Evolutionary conservation across 2,797 vertebrate species (phyloP).

Genomic region (Taeniopygia guttata): DNA sequence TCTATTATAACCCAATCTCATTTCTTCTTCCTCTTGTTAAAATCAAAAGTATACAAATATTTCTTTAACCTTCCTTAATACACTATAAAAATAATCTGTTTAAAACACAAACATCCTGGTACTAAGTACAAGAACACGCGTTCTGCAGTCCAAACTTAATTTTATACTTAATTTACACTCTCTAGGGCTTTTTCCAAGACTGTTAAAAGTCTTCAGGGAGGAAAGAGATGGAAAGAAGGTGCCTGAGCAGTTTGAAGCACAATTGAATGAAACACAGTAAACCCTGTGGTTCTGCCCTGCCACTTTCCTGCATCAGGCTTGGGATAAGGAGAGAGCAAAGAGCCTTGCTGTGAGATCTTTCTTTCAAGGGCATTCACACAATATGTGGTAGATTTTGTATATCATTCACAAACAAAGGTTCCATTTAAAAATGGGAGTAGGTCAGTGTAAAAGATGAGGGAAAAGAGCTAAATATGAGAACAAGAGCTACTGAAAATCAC

Average conservation of each 20-base stretch:
- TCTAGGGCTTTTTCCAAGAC: background rate
- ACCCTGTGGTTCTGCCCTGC: background rate
- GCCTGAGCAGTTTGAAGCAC: background rate
- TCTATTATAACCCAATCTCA: constrained; percentile 25
- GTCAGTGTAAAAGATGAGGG: background rate
- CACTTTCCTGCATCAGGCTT: background rate
- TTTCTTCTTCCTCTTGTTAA: background rate
- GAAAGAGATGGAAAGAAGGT: background rate
- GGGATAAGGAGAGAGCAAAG: background rate
- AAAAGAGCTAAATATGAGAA: background rate
- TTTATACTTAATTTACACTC: background rate
- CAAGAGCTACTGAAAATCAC: background rate
- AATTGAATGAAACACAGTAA: background rate
- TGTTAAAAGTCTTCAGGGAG: background rate
- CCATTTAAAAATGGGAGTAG: background rate
- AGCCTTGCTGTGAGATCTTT: background rate
- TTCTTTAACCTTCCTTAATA: constrained; percentile 28
- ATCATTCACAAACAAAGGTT: background rate
- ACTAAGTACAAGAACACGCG: background rate
- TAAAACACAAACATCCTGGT: background rate
- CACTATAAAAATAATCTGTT: background rate
- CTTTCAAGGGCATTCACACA: background rate
- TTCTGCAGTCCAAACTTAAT: background rate
- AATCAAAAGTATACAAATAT: background rate
- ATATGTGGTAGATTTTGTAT: rapidly evolving